Conservation (phyloP, 2,888 invertebrate genomes). For the Drosophila ezoana region DNA sequence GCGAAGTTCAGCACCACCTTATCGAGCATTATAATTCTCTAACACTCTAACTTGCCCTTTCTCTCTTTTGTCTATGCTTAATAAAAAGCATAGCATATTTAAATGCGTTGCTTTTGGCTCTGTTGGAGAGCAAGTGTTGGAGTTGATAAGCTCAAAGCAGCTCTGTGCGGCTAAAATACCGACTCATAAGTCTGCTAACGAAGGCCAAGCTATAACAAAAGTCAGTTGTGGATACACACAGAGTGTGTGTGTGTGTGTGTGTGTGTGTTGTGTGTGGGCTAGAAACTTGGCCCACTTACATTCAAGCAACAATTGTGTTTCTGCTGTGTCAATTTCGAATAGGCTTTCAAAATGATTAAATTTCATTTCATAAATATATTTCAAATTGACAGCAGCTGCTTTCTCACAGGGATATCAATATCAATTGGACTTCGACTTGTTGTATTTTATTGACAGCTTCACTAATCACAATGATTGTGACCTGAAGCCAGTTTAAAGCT, state of each 20-base stretch:
- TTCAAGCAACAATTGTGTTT: constrained; percentile 55
- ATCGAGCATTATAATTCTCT: not conserved
- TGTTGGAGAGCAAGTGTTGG: constrained; percentile 1
- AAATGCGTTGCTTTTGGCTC: not conserved
- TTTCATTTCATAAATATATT: constrained; percentile 65
- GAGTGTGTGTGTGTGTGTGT: constrained; percentile 4
- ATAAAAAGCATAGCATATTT: constrained; percentile 15
- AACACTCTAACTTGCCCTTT: not conserved
- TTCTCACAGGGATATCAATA: constrained; percentile 47
- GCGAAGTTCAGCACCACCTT: not conserved
- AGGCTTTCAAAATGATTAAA: constrained; percentile 76
- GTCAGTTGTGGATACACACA: not conserved
- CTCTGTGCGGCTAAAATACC: not conserved
- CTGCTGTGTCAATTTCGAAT: constrained; percentile 63
- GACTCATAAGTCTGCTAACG: constrained; percentile 10
- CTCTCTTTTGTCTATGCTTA: not conserved
- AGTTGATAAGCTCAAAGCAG: not conserved
- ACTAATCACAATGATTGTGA: constrained; percentile 29
- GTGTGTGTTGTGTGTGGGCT: constrained; percentile 3
- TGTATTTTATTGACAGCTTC: constrained; percentile 39
- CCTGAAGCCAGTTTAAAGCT: constrained; percentile 29
- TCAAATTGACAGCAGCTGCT: constrained; percentile 17
- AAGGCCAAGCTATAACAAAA: not conserved
- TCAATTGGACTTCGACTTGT: constrained; percentile 39
- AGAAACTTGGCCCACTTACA: constrained; percentile 10